These are phyloP conservation scores for Gallinago jamesoni DNA, from an alignment of 2,113 vertebrate genomes.

Conservation along the genomic window DNA sequence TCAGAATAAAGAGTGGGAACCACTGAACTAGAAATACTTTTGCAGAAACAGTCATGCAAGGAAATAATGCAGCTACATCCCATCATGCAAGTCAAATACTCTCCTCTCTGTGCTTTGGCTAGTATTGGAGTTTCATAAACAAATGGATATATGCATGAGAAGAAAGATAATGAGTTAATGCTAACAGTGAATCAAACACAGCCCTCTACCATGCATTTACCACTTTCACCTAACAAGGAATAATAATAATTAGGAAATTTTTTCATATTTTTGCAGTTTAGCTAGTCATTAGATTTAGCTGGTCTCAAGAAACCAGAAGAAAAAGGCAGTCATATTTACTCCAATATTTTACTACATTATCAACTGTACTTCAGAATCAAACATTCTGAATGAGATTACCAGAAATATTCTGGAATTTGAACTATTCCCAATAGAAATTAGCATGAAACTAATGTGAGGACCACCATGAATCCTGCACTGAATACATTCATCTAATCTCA, in stretches of 20 bases:
- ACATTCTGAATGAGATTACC: not conserved
- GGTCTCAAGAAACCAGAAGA: not conserved
- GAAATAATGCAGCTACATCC: slow-evolving; percentile 39
- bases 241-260: not conserved
- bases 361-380: not conserved
- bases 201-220: not conserved
- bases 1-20: slow-evolving; percentile 36
- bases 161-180: slow-evolving; percentile 6
- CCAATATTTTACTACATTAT: not conserved
- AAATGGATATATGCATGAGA: not conserved
- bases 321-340: not conserved
- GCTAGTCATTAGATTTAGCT: not conserved
- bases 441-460: not conserved
- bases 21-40: slow-evolving; percentile 51
- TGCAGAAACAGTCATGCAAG: slow-evolving; percentile 55
- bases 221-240: not conserved
- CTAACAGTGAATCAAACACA: not conserved
- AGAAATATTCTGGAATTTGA: not conserved
- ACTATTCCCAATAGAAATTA: not conserved
- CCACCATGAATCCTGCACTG: not conserved
- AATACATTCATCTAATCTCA: not conserved
- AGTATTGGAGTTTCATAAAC: slow-evolving; percentile 1
- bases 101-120: slow-evolving; percentile 14
- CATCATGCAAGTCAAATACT: slow-evolving; percentile 62
- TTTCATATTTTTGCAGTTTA: not conserved